These are phyloP conservation scores for Aspidoscelis tigris DNA, from an alignment of 2,113 vertebrate species.

Conservation along the genomic window DNA sequence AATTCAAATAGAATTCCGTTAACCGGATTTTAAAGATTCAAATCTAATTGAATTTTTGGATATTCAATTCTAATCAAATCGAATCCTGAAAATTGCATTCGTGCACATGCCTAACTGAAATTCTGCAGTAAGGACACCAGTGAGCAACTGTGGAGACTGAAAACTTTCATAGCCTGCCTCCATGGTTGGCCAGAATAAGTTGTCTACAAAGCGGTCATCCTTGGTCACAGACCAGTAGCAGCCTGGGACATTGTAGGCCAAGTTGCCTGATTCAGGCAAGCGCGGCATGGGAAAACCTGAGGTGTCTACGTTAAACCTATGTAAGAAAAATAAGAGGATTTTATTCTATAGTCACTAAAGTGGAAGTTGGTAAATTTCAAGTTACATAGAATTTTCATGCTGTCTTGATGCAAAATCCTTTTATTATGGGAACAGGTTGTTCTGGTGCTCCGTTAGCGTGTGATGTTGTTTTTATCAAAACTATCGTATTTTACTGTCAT, in stretches of 20 bases:
- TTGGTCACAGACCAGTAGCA: background rate
- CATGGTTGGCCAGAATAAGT: too few species aligned
- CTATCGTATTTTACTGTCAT: constrained; percentile 13
- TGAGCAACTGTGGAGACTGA: too few species aligned
- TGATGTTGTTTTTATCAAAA: constrained; percentile 7
- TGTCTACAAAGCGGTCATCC: background rate
- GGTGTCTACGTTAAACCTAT: background rate
- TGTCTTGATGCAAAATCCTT: constrained; percentile 16
- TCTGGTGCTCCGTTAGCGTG: constrained; percentile 18
- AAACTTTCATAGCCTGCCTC: too few species aligned
- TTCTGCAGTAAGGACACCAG: too few species aligned
- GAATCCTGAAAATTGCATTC: too few species aligned
- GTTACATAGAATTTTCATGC: background rate
- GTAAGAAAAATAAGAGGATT: background rate
- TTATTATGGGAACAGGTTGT: background rate
- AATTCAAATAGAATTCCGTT: too few species aligned
- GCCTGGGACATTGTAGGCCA: background rate
- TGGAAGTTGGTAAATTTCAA: background rate
- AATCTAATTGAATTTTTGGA: too few species aligned
- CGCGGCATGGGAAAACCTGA: too few species aligned
- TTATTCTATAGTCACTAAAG: background rate
- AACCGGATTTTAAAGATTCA: too few species aligned
- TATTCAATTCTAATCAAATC: too few species aligned
- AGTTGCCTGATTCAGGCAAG: too few species aligned
- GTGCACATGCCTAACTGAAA: too few species aligned